These are phyloP conservation scores for Micoletzkya japonica DNA, from an alignment of 2,888 invertebrate species.

Conservation along the genomic window DNA sequence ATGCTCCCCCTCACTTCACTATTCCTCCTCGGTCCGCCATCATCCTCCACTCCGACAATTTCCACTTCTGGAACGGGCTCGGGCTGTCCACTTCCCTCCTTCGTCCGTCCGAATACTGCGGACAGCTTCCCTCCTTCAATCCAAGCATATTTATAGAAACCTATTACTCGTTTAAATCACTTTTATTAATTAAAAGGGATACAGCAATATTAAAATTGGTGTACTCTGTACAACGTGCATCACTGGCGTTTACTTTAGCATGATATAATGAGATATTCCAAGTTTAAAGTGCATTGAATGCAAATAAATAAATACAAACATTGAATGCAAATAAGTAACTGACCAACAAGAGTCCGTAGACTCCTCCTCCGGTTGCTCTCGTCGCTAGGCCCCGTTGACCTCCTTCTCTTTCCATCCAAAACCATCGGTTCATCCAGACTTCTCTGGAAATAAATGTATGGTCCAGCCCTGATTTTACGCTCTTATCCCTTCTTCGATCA, in stretches of 20 bases:
- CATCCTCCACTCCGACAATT: neutral
- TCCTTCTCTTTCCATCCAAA: conserved; percentile 15
- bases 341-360: neutral
- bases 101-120: neutral
- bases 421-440: conserved; percentile 18
- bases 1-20: neutral
- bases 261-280: no score
- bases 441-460: neutral
- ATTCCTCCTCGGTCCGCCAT: conserved; percentile 8
- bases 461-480: neutral
- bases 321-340: neutral
- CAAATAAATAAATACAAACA: no score
- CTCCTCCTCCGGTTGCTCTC: neutral
- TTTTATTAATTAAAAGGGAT: no score
- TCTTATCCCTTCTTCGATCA: no score
- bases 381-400: conserved; percentile 2
- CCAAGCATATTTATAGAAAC: no score
- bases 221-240: no score
- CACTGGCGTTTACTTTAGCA: no score
- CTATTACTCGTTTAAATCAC: no score
- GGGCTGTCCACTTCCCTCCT: neutral
- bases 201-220: no score
- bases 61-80: neutral
- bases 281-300: no score
- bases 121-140: neutral